These are phyloP conservation scores for Nibea coibor DNA, from an alignment of 2,113 vertebrate species.

Conservation along the genomic window DNA sequence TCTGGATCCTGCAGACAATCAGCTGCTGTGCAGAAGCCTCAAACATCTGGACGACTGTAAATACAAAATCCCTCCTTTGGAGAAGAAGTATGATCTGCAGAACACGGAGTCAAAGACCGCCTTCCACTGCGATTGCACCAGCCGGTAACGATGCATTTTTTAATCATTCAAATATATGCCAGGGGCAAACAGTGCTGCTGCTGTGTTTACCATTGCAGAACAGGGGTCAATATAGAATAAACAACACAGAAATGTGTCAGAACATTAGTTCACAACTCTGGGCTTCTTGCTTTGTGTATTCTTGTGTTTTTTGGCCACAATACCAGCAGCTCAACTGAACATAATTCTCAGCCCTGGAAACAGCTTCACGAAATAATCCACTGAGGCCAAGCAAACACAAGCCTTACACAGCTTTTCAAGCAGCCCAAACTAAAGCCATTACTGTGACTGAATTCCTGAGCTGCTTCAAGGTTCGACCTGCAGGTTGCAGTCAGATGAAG, in stretches of 20 bases:
- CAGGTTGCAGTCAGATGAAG: neutral
- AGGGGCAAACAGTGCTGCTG: neutral
- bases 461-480: slow-evolving; percentile 1
- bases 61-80: slow-evolving; percentile 79
- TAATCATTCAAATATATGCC: neutral
- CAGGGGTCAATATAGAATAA: too few relatives aligned
- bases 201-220: too few relatives aligned
- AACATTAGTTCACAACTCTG: neutral
- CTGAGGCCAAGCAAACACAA: slow-evolving; percentile 4
- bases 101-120: slow-evolving; percentile 73
- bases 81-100: slow-evolving; percentile 84
- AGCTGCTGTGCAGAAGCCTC: slow-evolving; percentile 59
- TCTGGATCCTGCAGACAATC: slow-evolving; percentile 46
- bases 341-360: neutral
- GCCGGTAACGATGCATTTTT: slow-evolving; percentile 74
- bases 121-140: slow-evolving; percentile 88
- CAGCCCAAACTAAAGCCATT: neutral
- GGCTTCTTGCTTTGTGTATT: too few relatives aligned
- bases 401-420: slow-evolving; percentile 6
- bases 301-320: slow-evolving; percentile 5
- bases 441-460: slow-evolving; percentile 24
- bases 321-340: neutral
- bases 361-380: neutral
- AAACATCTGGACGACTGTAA: slow-evolving; percentile 80
- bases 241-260: neutral